Conservation (phyloP, 2,797 vertebrate species). For the Bufotes viridis region DNA sequence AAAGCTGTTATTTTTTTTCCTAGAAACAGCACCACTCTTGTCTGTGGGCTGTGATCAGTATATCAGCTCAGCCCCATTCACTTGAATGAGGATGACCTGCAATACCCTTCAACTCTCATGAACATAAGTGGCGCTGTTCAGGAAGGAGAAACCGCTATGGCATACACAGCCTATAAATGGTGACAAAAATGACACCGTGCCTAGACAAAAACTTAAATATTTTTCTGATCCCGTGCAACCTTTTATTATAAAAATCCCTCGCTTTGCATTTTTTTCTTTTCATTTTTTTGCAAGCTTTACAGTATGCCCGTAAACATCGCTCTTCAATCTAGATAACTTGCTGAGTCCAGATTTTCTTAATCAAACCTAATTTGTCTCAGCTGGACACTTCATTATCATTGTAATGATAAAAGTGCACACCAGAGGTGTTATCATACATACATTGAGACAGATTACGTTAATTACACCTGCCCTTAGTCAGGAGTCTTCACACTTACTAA, state of each 20-base stretch:
- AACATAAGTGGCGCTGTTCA: too few relatives aligned
- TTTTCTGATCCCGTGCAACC: background rate
- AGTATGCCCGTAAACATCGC: conserved; percentile 7
- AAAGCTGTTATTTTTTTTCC: too few relatives aligned
- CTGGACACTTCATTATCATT: conserved; percentile 54
- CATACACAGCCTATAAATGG: too few relatives aligned
- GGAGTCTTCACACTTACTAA: conserved; percentile 15
- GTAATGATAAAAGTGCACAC: conserved; percentile 52
- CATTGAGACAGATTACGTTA: conserved; percentile 47
- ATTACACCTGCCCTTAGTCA: conserved; percentile 55
- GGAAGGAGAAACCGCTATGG: too few relatives aligned
- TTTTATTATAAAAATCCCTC: background rate
- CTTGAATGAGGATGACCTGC: too few relatives aligned
- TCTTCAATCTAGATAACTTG: conserved; percentile 34
- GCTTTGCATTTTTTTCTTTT: background rate
- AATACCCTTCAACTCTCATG: too few relatives aligned
- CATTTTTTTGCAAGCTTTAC: background rate
- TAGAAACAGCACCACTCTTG: too few relatives aligned
- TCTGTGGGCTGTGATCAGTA: too few relatives aligned
- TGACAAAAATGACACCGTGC: background rate
- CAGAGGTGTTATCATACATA: conserved; percentile 40
- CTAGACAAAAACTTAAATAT: background rate
- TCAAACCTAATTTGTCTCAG: conserved; percentile 55
- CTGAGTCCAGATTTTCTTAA: conserved; percentile 45
- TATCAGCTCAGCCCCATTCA: too few relatives aligned